Evolutionary conservation across 2,113 vertebrate species (phyloP), one percentile per base, ranked within the genome.

Genomic region (Ceratotherium simum): DNA sequence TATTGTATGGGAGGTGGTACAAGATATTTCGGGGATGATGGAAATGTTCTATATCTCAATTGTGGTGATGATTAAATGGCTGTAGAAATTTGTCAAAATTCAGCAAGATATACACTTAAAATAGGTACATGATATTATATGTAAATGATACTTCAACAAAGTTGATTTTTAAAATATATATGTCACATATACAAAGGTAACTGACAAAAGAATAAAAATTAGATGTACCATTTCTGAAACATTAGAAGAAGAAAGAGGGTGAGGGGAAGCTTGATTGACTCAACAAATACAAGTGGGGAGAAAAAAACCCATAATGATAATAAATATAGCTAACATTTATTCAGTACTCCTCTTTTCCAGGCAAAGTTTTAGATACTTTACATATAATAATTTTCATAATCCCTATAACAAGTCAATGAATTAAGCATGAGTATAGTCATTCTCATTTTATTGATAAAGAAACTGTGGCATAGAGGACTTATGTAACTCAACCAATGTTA

Each of bases 391-490:
- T 90, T 54, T 80, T 31, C 17, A 36, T 92, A 39, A 67, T 67
- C 39, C 6, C 23, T 64, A 51, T 20, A 94, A 10, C 11, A 69
- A 90, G 4, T 67, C 54, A 36, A 1, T 65, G 42, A 96, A 48
- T 31, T 54, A 56, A 80, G 31, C 13, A 21, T 42, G 64, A 39
- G 65, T 62, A 25, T 72, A 10, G 56, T 48, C 54, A 51, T 81
- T 76, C 46, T 25, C n/a, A 60, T 67, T 72, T 84, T 94, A 33
- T 48, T 95, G 13, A 27, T 78, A 83, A 91, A 87, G 33, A 95
- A 96, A 83, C 23, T 0, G 42, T 96, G 8, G 27, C 25, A 72
- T 9, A 73, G 46, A 65, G 54, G 82, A n/a, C 64, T 89, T 94
- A 80, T 76, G 29, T 29, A 88, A 69, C 11, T 90, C 69, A 33